Conservation (phyloP, 2,113 vertebrate species). For the Peromyscus leucopus region DNA sequence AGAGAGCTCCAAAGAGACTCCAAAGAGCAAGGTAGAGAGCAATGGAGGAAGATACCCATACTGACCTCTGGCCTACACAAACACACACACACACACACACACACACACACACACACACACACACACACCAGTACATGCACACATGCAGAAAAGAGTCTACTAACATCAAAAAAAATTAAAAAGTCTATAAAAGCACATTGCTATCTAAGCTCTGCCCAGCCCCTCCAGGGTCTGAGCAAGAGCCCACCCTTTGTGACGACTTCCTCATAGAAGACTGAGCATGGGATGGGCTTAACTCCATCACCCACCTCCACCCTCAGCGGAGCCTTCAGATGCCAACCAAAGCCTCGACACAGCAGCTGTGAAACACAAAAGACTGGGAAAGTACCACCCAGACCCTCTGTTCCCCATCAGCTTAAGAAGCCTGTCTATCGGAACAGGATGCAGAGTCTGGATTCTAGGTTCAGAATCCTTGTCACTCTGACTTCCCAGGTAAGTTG, state of each 20-base stretch:
- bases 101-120: not conserved
- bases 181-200: not conserved
- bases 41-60: too few relatives aligned
- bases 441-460: rapidly evolving
- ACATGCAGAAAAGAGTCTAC: not conserved
- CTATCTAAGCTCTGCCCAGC: not conserved
- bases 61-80: not conserved
- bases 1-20: not conserved
- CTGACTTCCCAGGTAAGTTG: not conserved
- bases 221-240: not conserved
- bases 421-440: not conserved
- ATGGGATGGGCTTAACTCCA: slow-evolving; percentile 50
- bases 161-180: not conserved
- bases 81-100: not conserved
- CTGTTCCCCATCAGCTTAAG: rapidly evolving
- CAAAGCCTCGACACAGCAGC: not conserved
- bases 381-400: not conserved
- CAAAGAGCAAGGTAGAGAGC: not conserved
- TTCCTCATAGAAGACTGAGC: slow-evolving; percentile 39
- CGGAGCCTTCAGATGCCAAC: rapidly evolving
- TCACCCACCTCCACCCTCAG: not conserved
- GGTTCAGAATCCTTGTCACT: not conserved
- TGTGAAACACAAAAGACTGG: not conserved
- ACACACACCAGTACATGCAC: not conserved
- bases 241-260: slow-evolving; percentile 32